Evolutionary conservation across 2,113 vertebrate genomes (phyloP).

Genomic region (Eretmochelys imbricata): DNA sequence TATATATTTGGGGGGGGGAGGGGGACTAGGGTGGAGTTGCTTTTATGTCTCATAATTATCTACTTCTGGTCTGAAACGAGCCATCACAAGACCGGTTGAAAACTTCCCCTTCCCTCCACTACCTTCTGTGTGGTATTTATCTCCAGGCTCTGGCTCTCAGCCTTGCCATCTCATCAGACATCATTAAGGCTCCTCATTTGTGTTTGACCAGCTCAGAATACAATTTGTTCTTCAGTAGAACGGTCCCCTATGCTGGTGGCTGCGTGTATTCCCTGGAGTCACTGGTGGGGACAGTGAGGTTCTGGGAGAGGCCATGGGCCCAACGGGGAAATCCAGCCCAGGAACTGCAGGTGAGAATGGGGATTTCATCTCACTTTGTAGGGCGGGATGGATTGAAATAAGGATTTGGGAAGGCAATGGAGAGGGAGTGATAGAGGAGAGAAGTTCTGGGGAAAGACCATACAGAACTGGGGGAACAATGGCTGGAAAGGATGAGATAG

Average conservation of each 20-base stretch:
- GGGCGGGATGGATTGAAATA: background rate
- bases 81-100: background rate
- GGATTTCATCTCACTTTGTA: background rate
- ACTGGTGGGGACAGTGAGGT: background rate
- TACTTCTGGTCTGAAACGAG: background rate
- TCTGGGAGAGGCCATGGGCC: background rate
- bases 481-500: background rate
- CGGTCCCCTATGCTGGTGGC: background rate
- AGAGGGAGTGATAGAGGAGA: background rate
- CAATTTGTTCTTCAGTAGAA: background rate
- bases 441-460: background rate
- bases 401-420: background rate
- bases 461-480: background rate
- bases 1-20: background rate
- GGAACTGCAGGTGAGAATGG: background rate
- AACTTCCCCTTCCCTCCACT: background rate
- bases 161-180: background rate
- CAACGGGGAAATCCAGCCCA: background rate
- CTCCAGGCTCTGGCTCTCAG: background rate
- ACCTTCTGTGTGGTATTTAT: background rate
- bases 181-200: background rate
- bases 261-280: background rate
- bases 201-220: background rate
- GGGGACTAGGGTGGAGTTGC: background rate
- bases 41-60: background rate